These are phyloP conservation scores for Distichodus sexfasciatus DNA, from an alignment of 2,797 vertebrate species.

Conservation along the genomic window DNA sequence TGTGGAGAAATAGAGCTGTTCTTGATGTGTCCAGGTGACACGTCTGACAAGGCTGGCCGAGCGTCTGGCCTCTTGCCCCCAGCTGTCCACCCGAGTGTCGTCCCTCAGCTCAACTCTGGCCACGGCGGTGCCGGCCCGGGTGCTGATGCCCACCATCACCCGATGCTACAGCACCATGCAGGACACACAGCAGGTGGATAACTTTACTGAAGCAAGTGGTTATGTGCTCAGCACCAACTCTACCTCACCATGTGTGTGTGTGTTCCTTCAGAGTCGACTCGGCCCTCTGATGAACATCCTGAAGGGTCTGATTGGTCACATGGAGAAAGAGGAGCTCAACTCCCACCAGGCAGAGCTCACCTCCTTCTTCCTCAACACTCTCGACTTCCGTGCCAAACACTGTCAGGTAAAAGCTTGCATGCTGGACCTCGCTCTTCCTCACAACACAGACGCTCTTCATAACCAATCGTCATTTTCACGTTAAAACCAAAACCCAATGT, in stretches of 20 bases:
- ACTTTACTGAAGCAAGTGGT: background rate
- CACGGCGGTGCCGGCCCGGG: conserved; percentile 80
- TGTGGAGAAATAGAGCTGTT: background rate
- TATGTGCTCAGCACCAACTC: no score
- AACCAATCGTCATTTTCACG: no score
- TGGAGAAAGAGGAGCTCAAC: conserved; percentile 83
- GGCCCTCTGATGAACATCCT: conserved; percentile 84
- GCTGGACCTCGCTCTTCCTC: no score
- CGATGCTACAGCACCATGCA: conserved; percentile 78
- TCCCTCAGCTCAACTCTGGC: conserved; percentile 82
- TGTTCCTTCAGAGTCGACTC: conserved; percentile 71
- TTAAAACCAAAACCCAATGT: no score
- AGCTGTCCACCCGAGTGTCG: conserved; percentile 72
- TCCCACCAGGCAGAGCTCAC: conserved; percentile 89
- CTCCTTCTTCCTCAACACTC: conserved; percentile 83
- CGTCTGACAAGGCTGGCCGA: conserved; percentile 74
- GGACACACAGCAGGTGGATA: conserved; percentile 73
- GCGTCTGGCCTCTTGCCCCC: conserved; percentile 71
- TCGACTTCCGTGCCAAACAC: conserved; percentile 85
- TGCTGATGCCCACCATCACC: conserved; percentile 82
- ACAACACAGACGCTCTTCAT: no score
- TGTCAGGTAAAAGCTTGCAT: conserved; percentile 78
- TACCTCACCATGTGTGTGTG: background rate
- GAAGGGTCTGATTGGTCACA: conserved; percentile 82
- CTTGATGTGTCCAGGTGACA: conserved; percentile 75